phyloP scores from a whole-genome alignment of 2,888 invertebrate genomes.

The Drosophila paranaensis region DNA sequence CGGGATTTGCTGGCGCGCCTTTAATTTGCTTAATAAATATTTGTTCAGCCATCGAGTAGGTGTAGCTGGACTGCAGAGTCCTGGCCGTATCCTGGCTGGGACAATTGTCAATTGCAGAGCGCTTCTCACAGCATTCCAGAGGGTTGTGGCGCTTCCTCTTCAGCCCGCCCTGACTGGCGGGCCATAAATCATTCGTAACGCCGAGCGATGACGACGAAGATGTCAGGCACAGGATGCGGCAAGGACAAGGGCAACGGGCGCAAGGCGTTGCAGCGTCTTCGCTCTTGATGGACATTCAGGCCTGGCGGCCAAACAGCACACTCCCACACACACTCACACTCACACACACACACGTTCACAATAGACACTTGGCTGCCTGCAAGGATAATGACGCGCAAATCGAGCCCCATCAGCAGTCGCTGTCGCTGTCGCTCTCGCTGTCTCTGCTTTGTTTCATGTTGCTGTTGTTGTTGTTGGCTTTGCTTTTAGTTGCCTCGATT shows the following conservation, averaged over 20 bases:
- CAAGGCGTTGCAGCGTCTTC: conserved; percentile 62
- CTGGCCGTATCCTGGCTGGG: conserved; percentile 17
- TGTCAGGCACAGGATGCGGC: conserved; percentile 69
- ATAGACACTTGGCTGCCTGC: conserved; percentile 34
- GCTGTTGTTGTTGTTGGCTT: conserved; percentile 40
- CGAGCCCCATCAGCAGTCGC: conserved; percentile 64
- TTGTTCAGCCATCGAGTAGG: conserved; percentile 53
- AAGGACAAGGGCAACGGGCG: conserved; percentile 36
- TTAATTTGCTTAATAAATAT: conserved; percentile 79
- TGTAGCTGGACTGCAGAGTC: conserved; percentile 11
- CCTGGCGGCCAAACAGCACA: conserved; percentile 54
- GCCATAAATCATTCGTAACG: conserved; percentile 69
- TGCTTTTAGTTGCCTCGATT: conserved; percentile 80
- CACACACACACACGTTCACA: conserved; percentile 1
- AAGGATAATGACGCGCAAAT: conserved; percentile 79
- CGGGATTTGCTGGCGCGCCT: conserved; percentile 70
- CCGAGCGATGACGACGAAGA: conserved; percentile 71
- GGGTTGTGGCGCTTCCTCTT: conserved; percentile 47
- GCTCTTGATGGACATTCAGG: conserved; percentile 69
- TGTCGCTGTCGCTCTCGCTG: conserved; percentile 25
- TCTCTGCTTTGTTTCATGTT: conserved; percentile 74
- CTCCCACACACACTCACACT: conserved; percentile 2
- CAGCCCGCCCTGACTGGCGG: conserved; percentile 38
- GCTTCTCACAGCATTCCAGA: conserved; percentile 40
- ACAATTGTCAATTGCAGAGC: conserved; percentile 77